Percentiles rank a stretch among this genome's conserved stretches.
Conservation (phyloP, 1,140 invertebrate species). For the Akabosia matsudoensis region DNA sequence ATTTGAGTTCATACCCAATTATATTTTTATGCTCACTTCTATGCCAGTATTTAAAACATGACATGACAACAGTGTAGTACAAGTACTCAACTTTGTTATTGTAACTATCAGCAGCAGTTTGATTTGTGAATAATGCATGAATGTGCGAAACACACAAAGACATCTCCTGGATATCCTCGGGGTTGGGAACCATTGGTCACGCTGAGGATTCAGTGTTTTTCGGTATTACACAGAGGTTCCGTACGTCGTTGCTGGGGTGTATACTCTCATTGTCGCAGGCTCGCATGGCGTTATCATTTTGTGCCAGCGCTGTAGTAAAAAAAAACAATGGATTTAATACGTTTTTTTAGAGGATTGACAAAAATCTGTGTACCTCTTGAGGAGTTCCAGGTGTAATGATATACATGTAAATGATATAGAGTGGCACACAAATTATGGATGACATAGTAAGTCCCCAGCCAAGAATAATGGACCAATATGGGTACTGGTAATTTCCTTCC, state of each 20-base stretch:
- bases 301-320: slow-evolving; percentile 29
- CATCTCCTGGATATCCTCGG: too few species aligned
- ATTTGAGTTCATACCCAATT: too few species aligned
- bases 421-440: slow-evolving; percentile 68
- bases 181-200: neutral
- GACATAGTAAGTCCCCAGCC: slow-evolving; percentile 70
- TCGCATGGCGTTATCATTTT: slow-evolving; percentile 43
- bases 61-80: too few species aligned
- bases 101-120: slow-evolving; percentile 12
- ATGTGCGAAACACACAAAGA: neutral
- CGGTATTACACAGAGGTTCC: slow-evolving; percentile 46
- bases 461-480: slow-evolving; percentile 64
- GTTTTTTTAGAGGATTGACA: neutral
- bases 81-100: slow-evolving; percentile 20
- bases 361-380: slow-evolving; percentile 52
- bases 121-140: neutral
- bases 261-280: slow-evolving; percentile 35
- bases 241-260: slow-evolving; percentile 38
- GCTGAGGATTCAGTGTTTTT: too few species aligned
- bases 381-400: slow-evolving; percentile 57
- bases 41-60: too few species aligned
- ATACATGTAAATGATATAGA: slow-evolving; percentile 62
- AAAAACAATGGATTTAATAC: too few species aligned
- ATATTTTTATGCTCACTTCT: too few species aligned
- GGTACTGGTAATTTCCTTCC: slow-evolving; percentile 65